Percentiles rank a stretch among this genome's conserved stretches.
Evolutionary conservation across 1,140 invertebrate genomes (phyloP).

Genomic region (Caenorhabditis remanei): DNA sequence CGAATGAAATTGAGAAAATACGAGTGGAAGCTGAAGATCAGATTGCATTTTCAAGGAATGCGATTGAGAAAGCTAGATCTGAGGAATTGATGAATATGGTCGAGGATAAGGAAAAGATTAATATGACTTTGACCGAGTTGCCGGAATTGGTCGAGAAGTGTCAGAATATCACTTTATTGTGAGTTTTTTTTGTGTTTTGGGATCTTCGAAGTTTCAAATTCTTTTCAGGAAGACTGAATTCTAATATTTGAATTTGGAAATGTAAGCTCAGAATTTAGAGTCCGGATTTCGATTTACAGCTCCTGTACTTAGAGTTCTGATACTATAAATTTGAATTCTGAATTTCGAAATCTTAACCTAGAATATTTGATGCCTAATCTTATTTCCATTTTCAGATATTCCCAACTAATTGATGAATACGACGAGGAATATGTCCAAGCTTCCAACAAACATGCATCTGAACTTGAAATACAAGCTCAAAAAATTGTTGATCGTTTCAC

Average conservation of each 20-base stretch:
- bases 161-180: slow-evolving; percentile 45
- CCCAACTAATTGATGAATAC: slow-evolving; percentile 68
- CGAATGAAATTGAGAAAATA: slow-evolving; percentile 67
- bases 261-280: too few relatives aligned
- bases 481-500: slow-evolving; percentile 49
- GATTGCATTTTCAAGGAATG: slow-evolving; percentile 64
- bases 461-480: slow-evolving; percentile 67
- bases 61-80: slow-evolving; percentile 64
- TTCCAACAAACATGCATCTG: slow-evolving; percentile 69
- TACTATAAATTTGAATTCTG: too few relatives aligned
- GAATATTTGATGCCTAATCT: too few relatives aligned
- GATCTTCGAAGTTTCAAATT: background rate
- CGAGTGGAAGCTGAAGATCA: slow-evolving; percentile 63
- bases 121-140: slow-evolving; percentile 45
- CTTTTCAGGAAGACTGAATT: too few relatives aligned
- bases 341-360: background rate
- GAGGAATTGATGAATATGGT: slow-evolving; percentile 66
- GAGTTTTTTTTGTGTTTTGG: background rate
- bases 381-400: slow-evolving; percentile 41
- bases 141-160: slow-evolving; percentile 55
- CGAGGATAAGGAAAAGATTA: slow-evolving; percentile 66
- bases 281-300: too few relatives aligned
- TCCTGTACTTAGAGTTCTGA: too few relatives aligned
- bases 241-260: too few relatives aligned
- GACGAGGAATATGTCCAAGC: slow-evolving; percentile 65